phyloP scores from a whole-genome alignment of 2,113 vertebrate genomes.

The Myrmophylax atrothorax region DNA sequence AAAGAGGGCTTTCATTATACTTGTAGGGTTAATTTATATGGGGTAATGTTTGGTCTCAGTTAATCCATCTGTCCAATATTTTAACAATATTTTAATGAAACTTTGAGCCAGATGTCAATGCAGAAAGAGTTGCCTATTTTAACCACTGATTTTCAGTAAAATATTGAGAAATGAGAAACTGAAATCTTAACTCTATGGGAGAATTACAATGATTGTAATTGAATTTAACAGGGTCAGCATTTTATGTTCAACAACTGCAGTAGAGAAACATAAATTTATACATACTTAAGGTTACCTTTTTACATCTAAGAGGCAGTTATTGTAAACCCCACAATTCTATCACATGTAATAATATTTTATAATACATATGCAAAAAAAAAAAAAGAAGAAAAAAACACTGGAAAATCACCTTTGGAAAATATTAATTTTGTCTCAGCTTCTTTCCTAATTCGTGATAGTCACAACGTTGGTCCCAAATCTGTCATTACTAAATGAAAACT shows the following conservation, averaged over 20 bases:
- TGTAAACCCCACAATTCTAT: neutral
- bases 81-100: conserved; percentile 50
- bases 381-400: neutral
- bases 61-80: conserved; percentile 26
- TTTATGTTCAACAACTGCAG: neutral
- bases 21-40: conserved; percentile 31
- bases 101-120: neutral
- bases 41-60: conserved; percentile 13
- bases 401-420: neutral
- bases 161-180: neutral
- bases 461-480: neutral
- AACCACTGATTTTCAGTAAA: neutral
- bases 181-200: neutral
- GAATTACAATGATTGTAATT: neutral
- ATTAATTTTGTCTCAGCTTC: neutral
- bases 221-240: neutral
- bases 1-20: conserved; percentile 52
- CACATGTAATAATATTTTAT: neutral
- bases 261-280: neutral
- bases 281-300: neutral
- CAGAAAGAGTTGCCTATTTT: neutral
- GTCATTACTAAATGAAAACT: neutral
- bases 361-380: neutral
- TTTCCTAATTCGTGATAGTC: neutral
- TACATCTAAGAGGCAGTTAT: neutral